Conservation (phyloP, 2,113 vertebrate genomes). For the Pelodiscus sinensis region DNA sequence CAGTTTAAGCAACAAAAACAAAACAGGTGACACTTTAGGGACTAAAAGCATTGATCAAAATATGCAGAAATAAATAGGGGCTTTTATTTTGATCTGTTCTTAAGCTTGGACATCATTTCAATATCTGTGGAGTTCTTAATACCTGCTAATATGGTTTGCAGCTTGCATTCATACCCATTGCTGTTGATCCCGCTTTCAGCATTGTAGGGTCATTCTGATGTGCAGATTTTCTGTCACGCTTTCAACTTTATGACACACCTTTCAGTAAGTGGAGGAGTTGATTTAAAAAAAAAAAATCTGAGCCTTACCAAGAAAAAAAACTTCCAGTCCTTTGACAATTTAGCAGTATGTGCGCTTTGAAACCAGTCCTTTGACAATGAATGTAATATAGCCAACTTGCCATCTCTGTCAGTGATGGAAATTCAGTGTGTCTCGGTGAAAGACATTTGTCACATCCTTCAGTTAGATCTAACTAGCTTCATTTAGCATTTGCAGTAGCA, state of each 20-base stretch:
- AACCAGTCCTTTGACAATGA: not conserved
- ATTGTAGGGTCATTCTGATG: not conserved
- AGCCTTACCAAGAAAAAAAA: not conserved
- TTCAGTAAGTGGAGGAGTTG: fast-evolving
- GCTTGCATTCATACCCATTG: fast-evolving
- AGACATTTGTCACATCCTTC: not conserved
- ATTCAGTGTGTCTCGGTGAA: fast-evolving
- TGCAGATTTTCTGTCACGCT: fast-evolving
- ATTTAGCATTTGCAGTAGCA: slow-evolving; percentile 28
- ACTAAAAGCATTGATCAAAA: not conserved
- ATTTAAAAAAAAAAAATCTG: not conserved
- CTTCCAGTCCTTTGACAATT: not conserved
- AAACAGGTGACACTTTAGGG: not conserved
- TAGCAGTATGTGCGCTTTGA: not conserved
- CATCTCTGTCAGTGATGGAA: fast-evolving
- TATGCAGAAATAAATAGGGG: too few species aligned
- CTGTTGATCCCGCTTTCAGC: not conserved
- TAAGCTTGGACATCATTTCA: not conserved
- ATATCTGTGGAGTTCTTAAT: not conserved
- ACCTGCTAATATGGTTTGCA: fast-evolving
- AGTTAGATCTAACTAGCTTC: slow-evolving; percentile 20
- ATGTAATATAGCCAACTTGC: not conserved
- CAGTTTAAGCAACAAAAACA: not conserved
- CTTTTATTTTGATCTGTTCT: not conserved
- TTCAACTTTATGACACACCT: not conserved